These are phyloP conservation scores for Tridacna gigas DNA, from an alignment of 2,888 invertebrate genomes.

Conservation along the genomic window DNA sequence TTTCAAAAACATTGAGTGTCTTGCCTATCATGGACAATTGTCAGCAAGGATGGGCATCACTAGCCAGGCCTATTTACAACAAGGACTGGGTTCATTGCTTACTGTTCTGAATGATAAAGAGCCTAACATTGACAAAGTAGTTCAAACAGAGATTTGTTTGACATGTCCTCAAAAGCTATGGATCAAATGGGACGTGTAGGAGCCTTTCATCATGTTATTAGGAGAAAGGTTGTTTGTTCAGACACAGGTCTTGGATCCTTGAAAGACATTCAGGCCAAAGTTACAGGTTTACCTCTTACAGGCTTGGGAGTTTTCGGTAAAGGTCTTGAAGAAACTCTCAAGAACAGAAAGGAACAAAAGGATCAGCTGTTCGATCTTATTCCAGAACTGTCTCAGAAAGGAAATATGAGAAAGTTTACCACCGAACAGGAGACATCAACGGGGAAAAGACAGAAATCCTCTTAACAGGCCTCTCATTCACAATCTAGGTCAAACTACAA, in stretches of 20 bases:
- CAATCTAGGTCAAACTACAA: background rate
- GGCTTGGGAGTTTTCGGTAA: constrained; percentile 49
- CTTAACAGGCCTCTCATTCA: background rate
- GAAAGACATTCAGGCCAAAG: constrained; percentile 40
- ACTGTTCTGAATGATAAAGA: constrained; percentile 33
- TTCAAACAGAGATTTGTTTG: constrained; percentile 51
- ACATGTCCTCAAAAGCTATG: constrained; percentile 46
- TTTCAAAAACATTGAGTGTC: constrained; percentile 18
- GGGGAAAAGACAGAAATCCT: background rate
- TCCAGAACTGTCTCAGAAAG: background rate
- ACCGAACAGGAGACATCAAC: background rate
- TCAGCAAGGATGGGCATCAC: background rate
- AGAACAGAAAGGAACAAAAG: constrained; percentile 58
- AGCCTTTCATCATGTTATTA: constrained; percentile 53
- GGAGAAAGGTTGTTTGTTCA: constrained; percentile 44
- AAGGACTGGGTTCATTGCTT: constrained; percentile 44
- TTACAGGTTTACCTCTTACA: constrained; percentile 41
- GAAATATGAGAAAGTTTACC: background rate
- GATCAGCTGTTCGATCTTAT: constrained; percentile 28
- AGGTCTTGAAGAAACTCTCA: constrained; percentile 41
- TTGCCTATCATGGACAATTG: constrained; percentile 33
- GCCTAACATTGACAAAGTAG: constrained; percentile 23
- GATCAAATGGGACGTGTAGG: constrained; percentile 53
- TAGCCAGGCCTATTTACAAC: constrained; percentile 35
- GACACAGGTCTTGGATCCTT: constrained; percentile 42